Conservation (phyloP, 2,888 invertebrate genomes). For the Norana najaformis region DNA sequence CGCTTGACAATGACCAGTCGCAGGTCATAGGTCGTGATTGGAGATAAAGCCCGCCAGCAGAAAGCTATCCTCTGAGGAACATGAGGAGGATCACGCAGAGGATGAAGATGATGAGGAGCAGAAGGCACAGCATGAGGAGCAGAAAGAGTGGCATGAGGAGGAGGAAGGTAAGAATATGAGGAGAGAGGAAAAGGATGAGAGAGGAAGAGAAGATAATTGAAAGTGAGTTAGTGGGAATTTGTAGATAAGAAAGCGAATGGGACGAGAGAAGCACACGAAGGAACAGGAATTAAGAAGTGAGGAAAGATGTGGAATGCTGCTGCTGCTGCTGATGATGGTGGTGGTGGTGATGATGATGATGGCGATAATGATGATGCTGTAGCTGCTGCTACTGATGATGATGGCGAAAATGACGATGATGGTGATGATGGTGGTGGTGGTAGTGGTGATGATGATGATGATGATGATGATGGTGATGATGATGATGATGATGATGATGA, state of each 20-base stretch:
- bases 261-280: too few relatives aligned
- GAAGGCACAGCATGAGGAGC: not conserved
- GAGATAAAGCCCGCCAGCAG: not conserved
- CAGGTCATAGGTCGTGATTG: not conserved
- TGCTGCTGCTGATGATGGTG: too few relatives aligned
- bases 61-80: too few relatives aligned
- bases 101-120: not conserved
- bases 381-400: too few relatives aligned
- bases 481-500: not conserved
- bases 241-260: too few relatives aligned
- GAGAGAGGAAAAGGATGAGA: not conserved
- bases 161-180: not conserved
- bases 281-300: too few relatives aligned
- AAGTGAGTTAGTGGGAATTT: too few relatives aligned
- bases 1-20: not conserved
- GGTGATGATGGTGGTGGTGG: not conserved
- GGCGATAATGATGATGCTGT: too few relatives aligned
- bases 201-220: too few relatives aligned
- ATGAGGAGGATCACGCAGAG: not conserved
- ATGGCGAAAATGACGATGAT: too few relatives aligned
- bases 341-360: too few relatives aligned
- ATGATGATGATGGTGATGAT: not conserved
- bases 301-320: too few relatives aligned
- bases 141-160: not conserved
- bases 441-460: not conserved